phyloP scores from a whole-genome alignment of 2,888 invertebrate genomes.

The Pelosia muscerda region DNA sequence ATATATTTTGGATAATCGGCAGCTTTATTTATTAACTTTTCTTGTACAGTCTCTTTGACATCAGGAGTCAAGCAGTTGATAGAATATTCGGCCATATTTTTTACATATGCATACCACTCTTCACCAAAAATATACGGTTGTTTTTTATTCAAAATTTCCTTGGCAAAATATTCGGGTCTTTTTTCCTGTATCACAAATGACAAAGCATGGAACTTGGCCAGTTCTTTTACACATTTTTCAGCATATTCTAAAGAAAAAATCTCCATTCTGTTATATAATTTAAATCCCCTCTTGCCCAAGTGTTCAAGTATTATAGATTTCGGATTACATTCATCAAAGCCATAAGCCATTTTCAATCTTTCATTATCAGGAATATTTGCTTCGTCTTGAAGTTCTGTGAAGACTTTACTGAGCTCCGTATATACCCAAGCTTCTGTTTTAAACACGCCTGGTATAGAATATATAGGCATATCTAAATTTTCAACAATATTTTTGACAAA shows the following conservation, averaged over 20 bases:
- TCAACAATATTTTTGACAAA: conserved; percentile 66
- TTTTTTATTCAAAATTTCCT: conserved; percentile 25
- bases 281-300: conserved; percentile 53
- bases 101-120: conserved; percentile 40
- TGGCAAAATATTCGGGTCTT: conserved; percentile 58
- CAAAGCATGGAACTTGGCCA: conserved; percentile 67
- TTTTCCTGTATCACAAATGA: conserved; percentile 60
- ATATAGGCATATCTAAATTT: conserved; percentile 52
- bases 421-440: conserved; percentile 63
- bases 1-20: conserved; percentile 43
- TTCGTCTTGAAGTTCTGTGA: conserved; percentile 58
- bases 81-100: conserved; percentile 44
- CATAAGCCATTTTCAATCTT: conserved; percentile 58
- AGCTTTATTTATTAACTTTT: conserved; percentile 31
- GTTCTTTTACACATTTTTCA: conserved; percentile 55
- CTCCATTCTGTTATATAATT: conserved; percentile 57
- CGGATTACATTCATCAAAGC: conserved; percentile 54
- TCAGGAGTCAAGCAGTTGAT: conserved; percentile 37
- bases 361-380: conserved; percentile 56
- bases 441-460: conserved; percentile 47
- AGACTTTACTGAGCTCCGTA: conserved; percentile 58
- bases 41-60: conserved; percentile 25
- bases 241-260: conserved; percentile 58
- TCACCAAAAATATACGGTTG: conserved; percentile 45
- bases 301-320: conserved; percentile 68